Percentiles rank a stretch among this genome's conserved stretches.
phyloP scores from a whole-genome alignment of 1,140 invertebrate species.

The Drosophila serrata region DNA sequence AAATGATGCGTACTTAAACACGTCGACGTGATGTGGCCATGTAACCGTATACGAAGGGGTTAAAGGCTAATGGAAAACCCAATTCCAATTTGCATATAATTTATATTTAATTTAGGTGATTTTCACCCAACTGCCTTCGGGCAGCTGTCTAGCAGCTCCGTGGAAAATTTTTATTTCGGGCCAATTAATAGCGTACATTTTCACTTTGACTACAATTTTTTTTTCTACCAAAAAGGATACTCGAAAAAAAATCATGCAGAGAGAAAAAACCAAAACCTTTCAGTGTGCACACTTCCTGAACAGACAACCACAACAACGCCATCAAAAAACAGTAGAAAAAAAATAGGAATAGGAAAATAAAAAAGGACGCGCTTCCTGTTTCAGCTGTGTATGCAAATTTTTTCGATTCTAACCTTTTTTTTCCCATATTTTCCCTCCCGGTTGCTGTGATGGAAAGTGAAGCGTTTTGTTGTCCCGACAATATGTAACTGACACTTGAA shows the following conservation, averaged over 20 bases:
- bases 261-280: conserved; percentile 45
- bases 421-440: conserved; percentile 29
- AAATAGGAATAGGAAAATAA: conserved; percentile 21
- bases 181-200: conserved; percentile 74
- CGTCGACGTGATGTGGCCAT: conserved; percentile 71
- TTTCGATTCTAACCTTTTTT: conserved; percentile 72
- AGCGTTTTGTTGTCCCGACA: conserved; percentile 81
- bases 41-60: conserved; percentile 66
- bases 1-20: conserved; percentile 84
- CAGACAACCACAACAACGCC: conserved; percentile 64
- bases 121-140: background rate
- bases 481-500: conserved; percentile 83
- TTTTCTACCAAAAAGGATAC: conserved; percentile 31
- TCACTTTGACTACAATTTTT: conserved; percentile 67
- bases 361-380: conserved; percentile 66
- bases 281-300: conserved; percentile 76
- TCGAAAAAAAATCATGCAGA: conserved; percentile 10
- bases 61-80: conserved; percentile 69
- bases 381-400: conserved; percentile 82
- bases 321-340: conserved; percentile 24
- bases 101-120: conserved; percentile 70
- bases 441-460: conserved; percentile 68
- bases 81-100: conserved; percentile 79
- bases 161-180: conserved; percentile 16
- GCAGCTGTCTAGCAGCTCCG: conserved; percentile 3